phyloP scores from a whole-genome alignment of 2,888 invertebrate species.

The Tipula unca region DNA sequence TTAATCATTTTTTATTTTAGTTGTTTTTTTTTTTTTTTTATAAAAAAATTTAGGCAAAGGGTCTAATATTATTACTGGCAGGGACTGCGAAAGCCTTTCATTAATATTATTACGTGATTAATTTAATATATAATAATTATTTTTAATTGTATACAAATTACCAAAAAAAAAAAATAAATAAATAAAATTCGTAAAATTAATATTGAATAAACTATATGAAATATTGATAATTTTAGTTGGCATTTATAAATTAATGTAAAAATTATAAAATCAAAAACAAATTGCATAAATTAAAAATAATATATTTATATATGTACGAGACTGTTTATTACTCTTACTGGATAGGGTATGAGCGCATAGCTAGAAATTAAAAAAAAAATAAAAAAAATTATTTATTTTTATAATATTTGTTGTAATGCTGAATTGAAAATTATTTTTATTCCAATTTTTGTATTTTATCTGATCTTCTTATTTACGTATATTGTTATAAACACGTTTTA shows the following conservation, averaged over 20 bases:
- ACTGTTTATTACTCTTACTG: not conserved
- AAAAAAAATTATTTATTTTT: not conserved
- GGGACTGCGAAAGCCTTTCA: constrained; percentile 27
- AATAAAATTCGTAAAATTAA: not conserved
- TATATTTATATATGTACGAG: not conserved
- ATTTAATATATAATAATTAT: constrained; percentile 1
- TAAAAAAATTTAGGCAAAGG: constrained; percentile 19
- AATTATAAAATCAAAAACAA: not conserved
- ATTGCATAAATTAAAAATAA: not conserved
- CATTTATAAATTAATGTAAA: not conserved
- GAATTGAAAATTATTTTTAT: not conserved
- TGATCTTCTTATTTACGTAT: not conserved
- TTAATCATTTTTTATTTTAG: not conserved
- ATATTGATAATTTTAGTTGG: not conserved
- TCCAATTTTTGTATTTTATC: not conserved
- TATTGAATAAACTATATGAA: not conserved
- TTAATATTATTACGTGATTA: constrained; percentile 14
- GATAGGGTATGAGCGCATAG: constrained; percentile 14
- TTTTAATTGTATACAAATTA: not conserved
- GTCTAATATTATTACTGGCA: constrained; percentile 25
- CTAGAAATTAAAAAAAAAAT: not conserved
- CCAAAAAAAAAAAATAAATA: too few species aligned
- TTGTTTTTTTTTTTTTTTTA: not conserved
- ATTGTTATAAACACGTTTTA: too few species aligned
- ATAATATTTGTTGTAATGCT: not conserved